Evolutionary conservation across 1,140 invertebrate genomes (phyloP), one percentile per base, ranked within the genome.

Genomic region (Lasaia peninsularis): DNA sequence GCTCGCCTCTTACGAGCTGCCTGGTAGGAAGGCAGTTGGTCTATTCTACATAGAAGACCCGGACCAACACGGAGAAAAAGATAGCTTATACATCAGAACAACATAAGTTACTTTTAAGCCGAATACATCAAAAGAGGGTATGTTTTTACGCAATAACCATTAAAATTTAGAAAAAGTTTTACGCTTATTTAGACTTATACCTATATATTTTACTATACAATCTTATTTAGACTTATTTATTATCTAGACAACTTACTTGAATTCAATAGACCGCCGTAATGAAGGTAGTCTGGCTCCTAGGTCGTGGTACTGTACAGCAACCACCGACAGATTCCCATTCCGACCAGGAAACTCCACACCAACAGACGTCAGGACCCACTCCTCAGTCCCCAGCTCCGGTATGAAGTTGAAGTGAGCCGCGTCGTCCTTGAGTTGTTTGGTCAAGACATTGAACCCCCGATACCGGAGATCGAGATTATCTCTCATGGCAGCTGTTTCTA

Each of bases 221-320:
- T n/a, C n/a, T n/a, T n/a, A n/a, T n/a, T n/a, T n/a, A n/a, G n/a
- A n/a, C n/a, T n/a, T n/a, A n/a, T n/a, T n/a, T n/a, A n/a, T n/a
- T n/a, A n/a, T n/a, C n/a, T n/a, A n/a, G n/a, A 28, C 24, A 28
- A 67, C 80, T 72, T 73, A 87, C 84, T 80, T 84, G 48, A 79
- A 78, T 35, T 84, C 81, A 56, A 82, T 78, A 35, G 78, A 82
- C 62, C 76, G 68, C 44, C 77, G 71, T 48, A 88, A 56, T 2
- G 83, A 86, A 0, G 86, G 86, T 32, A 88, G 62, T n/a, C 83
- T 71, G 1, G 76, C 64, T 11, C 71, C 73, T 16, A 88, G 59
- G 35, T 86, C 74, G 24, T 80, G 73, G 50, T 86, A 88, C 44
- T 77, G 67, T 1, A 86, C 74, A 0, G 72, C 67, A 0, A 85